Percentiles rank a stretch among this genome's conserved stretches.
Conservation (phyloP, 2,797 vertebrate species). For the Acanthurus tractus region DNA sequence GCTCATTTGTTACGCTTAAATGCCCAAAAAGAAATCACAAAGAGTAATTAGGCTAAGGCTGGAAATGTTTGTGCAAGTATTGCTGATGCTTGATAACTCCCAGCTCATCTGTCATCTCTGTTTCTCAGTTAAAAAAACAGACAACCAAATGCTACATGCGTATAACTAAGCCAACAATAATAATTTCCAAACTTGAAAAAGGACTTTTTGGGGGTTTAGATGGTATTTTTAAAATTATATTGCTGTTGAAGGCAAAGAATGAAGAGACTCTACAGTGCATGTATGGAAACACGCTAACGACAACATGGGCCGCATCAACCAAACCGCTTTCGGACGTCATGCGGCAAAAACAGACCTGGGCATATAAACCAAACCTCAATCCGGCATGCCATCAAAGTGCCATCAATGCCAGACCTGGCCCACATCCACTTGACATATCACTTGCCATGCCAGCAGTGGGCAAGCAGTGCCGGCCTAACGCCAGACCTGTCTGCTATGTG, state of each 20-base stretch:
- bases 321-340: too few species aligned
- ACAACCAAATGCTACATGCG: background rate
- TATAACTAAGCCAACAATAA: background rate
- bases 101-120: background rate
- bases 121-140: background rate
- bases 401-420: too few species aligned
- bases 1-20: slow-evolving; percentile 4
- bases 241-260: background rate
- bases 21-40: slow-evolving; percentile 13
- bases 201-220: background rate
- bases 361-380: too few species aligned
- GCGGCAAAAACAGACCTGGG: too few species aligned
- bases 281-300: too few species aligned
- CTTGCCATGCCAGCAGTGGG: too few species aligned
- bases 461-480: too few species aligned
- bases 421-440: too few species aligned
- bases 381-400: too few species aligned
- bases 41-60: slow-evolving; percentile 12
- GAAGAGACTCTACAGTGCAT: too few species aligned
- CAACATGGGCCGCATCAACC: too few species aligned
- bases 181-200: background rate
- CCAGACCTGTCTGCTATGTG: too few species aligned
- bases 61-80: slow-evolving; percentile 18
- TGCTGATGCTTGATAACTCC: background rate
- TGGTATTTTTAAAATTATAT: background rate